Base-by-base conservation (phyloP, 2,113 vertebrate species). In the Nyctereutes procyonoides region DNA sequence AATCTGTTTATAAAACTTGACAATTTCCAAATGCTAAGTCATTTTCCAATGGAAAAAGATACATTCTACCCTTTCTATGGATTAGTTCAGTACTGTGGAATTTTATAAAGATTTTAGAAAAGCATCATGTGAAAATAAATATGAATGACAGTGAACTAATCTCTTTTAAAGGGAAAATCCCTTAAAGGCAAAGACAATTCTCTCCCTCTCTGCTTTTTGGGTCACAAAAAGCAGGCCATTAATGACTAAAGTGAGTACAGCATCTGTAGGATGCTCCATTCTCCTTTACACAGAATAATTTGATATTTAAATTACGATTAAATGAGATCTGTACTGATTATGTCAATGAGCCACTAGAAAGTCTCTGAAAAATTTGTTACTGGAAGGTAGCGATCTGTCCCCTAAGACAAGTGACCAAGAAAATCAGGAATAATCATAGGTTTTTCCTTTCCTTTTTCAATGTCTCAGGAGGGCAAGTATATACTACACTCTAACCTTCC, bases 11-110 rank as follows among this genome's bases (percentile, higher is more conserved):
- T 93, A 94, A 60, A 96, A 95, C 85, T 77, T 93, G 53, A 97
- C 77, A 79, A 62, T 71, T 98, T 98, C 95, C 95, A 97, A 81
- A 58, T 92, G 13, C 55, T 67, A 76, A 83, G n/a, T 38, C 51
- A 74, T 83, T 96, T 98, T 98, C 96, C 96, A 96, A 89, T 97
- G 97, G 95, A 93, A 98, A 95, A 96, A 95, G 85, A 97, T 94
- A 93, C 89, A 67, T 84, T 98, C 95, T 98, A 67, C 92, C 82
- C 98, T 98, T 98, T 97, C 97, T 98, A 96, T 95, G 97, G 67
- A 98, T 96, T 73, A 95, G 97, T 97, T 98, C 92, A 96, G 97
- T 97, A 98, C 38, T 48, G 26, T 82, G 60, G 96, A 98, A 90
- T 92, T 98, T 93, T 98, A 93, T 91, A 97, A 98, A 87, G 81